Percentiles rank a stretch among this genome's conserved stretches.
Conservation (phyloP, 2,888 invertebrate genomes). For the Drosophila quinaria region DNA sequence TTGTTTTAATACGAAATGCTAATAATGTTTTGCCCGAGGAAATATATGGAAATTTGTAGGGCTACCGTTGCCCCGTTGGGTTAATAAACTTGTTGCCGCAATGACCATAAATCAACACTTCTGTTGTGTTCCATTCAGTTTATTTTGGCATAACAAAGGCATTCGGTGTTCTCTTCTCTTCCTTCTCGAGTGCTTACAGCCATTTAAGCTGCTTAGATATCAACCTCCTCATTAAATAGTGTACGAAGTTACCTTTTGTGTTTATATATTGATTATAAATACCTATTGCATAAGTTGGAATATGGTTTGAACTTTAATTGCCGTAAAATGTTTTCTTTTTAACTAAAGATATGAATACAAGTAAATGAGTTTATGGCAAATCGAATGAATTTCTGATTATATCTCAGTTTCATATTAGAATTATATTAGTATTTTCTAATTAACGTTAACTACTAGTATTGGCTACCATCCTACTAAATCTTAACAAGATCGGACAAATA, state of each 20-base stretch:
- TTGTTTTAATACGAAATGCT: conserved; percentile 1
- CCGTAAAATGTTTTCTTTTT: not conserved
- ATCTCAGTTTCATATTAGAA: no score
- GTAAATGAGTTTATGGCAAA: not conserved
- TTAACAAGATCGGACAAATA: no score
- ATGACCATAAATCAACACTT: conserved; percentile 68
- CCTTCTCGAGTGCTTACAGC: conserved; percentile 33
- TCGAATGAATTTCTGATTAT: conserved; percentile 1
- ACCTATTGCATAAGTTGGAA: not conserved
- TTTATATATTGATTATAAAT: conserved; percentile 44
- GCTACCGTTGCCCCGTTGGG: conserved; percentile 41
- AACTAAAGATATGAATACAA: not conserved
- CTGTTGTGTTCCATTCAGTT: conserved; percentile 51
- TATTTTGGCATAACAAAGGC: conserved; percentile 45
- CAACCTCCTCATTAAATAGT: not conserved
- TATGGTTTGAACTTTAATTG: conserved; percentile 1
- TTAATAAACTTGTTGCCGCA: conserved; percentile 71
- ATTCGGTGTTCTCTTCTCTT: conserved; percentile 26
- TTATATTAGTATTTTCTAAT: no score
- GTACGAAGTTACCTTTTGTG: conserved; percentile 1
- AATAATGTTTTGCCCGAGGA: not conserved
- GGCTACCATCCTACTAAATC: no score
- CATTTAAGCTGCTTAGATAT: conserved; percentile 25
- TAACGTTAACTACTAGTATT: no score
- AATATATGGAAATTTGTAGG: conserved; percentile 53